Conservation (phyloP, 2,888 invertebrate genomes). For the Thelaira solivaga region DNA sequence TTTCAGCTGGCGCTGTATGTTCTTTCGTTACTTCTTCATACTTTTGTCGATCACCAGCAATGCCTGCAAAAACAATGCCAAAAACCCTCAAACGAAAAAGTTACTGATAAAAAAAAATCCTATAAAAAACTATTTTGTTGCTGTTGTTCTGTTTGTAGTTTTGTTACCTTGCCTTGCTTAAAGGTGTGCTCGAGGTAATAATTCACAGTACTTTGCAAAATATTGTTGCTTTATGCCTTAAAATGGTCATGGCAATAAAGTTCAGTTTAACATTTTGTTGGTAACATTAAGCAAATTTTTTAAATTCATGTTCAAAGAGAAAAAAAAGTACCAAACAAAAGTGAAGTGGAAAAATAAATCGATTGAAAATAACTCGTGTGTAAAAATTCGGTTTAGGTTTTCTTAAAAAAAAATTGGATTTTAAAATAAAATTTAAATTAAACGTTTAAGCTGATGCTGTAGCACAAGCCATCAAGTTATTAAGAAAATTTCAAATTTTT, state of each 20-base stretch:
- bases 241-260: background rate
- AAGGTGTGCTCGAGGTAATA: conserved; percentile 76
- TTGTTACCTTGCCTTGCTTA: conserved; percentile 67
- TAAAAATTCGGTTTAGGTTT: too few species aligned
- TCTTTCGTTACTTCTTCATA: background rate
- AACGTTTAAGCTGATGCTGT: too few species aligned
- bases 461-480: too few species aligned
- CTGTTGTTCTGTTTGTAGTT: conserved; percentile 61
- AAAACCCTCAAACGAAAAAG: conserved; percentile 40
- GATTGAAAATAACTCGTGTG: too few species aligned
- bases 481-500: too few species aligned
- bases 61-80: conserved; percentile 44
- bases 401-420: too few species aligned
- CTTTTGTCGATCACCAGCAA: conserved; percentile 11
- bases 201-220: conserved; percentile 68
- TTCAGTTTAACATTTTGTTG: background rate
- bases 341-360: too few species aligned
- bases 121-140: conserved; percentile 2
- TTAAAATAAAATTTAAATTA: too few species aligned
- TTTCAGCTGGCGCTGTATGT: conserved; percentile 54
- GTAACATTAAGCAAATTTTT: background rate
- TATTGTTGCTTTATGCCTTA: conserved; percentile 66
- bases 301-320: too few species aligned
- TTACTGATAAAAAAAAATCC: conserved; percentile 4
- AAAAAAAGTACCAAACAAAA: too few species aligned